Percentiles rank a stretch among this genome's conserved stretches.
Evolutionary conservation across 1,140 invertebrate genomes (phyloP).

Genomic region (Amyelois transitella): DNA sequence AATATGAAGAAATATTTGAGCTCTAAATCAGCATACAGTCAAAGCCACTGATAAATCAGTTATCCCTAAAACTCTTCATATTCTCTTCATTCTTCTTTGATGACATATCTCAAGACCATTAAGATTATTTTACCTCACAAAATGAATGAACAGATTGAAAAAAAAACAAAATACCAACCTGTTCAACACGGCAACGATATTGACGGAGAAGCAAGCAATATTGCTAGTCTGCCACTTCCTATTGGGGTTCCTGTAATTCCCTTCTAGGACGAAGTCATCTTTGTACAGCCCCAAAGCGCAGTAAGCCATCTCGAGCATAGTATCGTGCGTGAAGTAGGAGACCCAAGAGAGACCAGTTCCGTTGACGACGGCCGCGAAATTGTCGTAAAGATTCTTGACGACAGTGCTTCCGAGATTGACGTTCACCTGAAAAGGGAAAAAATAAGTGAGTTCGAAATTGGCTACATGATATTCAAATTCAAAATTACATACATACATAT

Average conservation of each 20-base stretch:
- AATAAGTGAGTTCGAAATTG: no score
- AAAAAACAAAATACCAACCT: constrained; percentile 24
- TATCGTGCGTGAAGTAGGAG: constrained; percentile 85
- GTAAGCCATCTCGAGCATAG: constrained; percentile 63
- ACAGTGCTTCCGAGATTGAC: constrained; percentile 81
- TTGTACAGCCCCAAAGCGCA: constrained; percentile 46
- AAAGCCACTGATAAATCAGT: no score
- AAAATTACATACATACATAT: no score
- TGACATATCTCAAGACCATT: no score
- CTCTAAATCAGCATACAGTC: no score
- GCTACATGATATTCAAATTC: background rate
- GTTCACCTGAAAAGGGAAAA: constrained; percentile 67
- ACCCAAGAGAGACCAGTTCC: constrained; percentile 68
- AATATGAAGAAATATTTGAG: no score
- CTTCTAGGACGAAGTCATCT: constrained; percentile 24
- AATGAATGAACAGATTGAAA: background rate
- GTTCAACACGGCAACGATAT: constrained; percentile 49
- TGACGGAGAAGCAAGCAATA: constrained; percentile 43
- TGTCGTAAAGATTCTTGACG: constrained; percentile 81
- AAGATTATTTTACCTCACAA: no score
- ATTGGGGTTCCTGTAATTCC: constrained; percentile 16
- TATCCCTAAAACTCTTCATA: no score
- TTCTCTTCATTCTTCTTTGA: no score
- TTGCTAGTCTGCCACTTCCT: constrained; percentile 45
- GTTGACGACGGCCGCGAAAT: constrained; percentile 49